Evolutionary conservation across 2,113 vertebrate species (phyloP).

Genomic region (Catharus bicknelli): DNA sequence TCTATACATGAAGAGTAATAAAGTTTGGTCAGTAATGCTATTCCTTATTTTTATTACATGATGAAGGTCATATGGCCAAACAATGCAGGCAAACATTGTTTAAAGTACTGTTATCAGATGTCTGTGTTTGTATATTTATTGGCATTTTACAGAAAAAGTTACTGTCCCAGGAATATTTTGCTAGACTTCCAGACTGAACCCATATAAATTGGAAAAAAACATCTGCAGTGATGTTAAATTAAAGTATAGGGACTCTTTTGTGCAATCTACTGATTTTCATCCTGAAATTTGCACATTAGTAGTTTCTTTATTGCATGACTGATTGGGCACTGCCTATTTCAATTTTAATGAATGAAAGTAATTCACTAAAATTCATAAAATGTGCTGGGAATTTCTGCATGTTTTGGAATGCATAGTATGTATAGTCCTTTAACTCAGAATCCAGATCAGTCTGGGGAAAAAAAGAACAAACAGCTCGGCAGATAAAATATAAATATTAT

Average conservation of each 20-base stretch:
- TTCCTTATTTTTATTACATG: neutral
- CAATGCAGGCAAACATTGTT: neutral
- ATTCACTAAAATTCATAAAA: neutral
- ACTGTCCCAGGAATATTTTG: neutral
- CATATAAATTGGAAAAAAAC: neutral
- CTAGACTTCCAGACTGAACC: neutral
- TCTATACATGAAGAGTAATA: neutral
- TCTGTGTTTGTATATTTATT: neutral
- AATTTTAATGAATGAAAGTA: neutral
- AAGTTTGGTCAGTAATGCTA: neutral
- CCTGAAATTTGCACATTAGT: neutral
- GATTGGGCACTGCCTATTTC: neutral
- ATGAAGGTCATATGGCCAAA: neutral
- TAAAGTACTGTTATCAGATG: neutral
- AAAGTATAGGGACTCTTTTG: accelerated
- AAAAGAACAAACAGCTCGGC: neutral
- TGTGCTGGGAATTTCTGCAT: neutral
- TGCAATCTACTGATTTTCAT: neutral
- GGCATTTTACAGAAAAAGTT: neutral
- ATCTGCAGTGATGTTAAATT: neutral
- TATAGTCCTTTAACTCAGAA: neutral
- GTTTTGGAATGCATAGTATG: neutral
- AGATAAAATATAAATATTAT: neutral
- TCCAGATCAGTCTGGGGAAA: neutral
- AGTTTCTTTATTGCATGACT: neutral